Percentiles rank a stretch among this genome's conserved stretches.
Conservation (phyloP, 2,888 invertebrate species). For the Octodonta nipae region DNA sequence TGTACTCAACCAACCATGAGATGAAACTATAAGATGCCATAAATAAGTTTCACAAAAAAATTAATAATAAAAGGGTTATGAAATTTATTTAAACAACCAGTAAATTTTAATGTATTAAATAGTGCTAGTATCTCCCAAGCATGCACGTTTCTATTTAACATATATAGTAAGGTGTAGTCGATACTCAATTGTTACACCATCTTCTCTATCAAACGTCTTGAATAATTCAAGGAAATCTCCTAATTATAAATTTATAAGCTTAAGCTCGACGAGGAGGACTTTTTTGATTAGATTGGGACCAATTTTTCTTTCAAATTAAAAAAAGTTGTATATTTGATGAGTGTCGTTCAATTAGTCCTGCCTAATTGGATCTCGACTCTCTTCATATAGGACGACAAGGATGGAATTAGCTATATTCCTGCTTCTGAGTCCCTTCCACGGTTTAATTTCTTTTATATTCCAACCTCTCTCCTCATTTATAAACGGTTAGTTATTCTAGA, state of each 20-base stretch:
- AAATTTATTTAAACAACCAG: no score
- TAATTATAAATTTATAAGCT: slow-evolving; percentile 30
- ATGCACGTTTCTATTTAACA: no score
- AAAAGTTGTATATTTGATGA: slow-evolving; percentile 32
- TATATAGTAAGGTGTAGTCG: not conserved
- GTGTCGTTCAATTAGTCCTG: slow-evolving; percentile 26
- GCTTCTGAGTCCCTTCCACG: no score
- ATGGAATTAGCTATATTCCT: slow-evolving; percentile 10
- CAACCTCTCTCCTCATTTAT: no score
- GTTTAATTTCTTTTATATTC: no score
- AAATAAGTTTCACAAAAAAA: no score
- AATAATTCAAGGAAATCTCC: slow-evolving; percentile 17
- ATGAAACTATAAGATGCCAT: no score
- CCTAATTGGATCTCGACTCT: slow-evolving; percentile 15
- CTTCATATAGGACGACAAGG: slow-evolving; percentile 8
- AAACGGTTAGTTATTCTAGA: no score
- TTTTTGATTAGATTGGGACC: slow-evolving; percentile 32
- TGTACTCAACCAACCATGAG: no score
- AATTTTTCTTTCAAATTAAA: slow-evolving; percentile 33
- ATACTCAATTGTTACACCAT: not conserved
- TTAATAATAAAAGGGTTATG: no score
- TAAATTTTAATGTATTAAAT: no score
- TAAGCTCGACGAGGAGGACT: slow-evolving; percentile 18
- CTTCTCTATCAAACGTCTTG: slow-evolving; percentile 7
- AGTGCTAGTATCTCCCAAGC: no score